Evolutionary conservation across 2,797 vertebrate genomes (phyloP).

Genomic region (Botia almorhae): DNA sequence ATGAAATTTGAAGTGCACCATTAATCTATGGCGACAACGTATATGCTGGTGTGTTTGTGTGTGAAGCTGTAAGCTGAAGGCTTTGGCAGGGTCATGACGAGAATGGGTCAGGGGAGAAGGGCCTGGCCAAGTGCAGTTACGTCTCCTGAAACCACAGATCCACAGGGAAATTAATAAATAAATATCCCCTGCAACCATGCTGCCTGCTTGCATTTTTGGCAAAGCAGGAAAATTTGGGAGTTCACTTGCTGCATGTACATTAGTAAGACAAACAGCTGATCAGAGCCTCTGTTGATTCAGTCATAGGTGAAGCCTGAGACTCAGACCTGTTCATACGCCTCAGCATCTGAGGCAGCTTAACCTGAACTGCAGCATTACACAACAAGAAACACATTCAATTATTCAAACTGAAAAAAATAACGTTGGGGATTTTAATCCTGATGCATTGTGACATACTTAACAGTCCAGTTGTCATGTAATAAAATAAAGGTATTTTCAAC

Average conservation of each 20-base stretch:
- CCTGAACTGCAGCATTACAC: slow-evolving; percentile 54
- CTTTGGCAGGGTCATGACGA: slow-evolving; percentile 71
- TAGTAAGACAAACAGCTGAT: slow-evolving; percentile 59
- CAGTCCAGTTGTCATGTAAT: slow-evolving; percentile 48
- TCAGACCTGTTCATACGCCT: slow-evolving; percentile 42
- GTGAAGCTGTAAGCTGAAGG: slow-evolving; percentile 66
- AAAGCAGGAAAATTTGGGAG: slow-evolving; percentile 45
- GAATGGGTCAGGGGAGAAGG: slow-evolving; percentile 68
- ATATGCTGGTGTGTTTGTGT: neutral
- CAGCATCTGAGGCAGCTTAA: slow-evolving; percentile 4
- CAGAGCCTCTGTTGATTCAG: slow-evolving; percentile 51
- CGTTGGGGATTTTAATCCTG: slow-evolving; percentile 58
- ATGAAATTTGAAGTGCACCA: neutral
- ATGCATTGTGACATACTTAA: slow-evolving; percentile 65
- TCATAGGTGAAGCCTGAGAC: slow-evolving; percentile 59
- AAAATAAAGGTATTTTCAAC: slow-evolving; percentile 69
- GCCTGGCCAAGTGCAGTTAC: slow-evolving; percentile 77
- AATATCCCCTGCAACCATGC: slow-evolving; percentile 81
- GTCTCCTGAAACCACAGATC: slow-evolving; percentile 78
- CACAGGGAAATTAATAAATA: slow-evolving; percentile 83
- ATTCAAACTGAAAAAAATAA: slow-evolving; percentile 64
- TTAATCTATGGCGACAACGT: slow-evolving; percentile 23
- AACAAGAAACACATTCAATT: slow-evolving; percentile 63
- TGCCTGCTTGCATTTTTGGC: slow-evolving; percentile 71
- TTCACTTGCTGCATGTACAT: slow-evolving; percentile 54